Evolutionary conservation across 2,888 invertebrate species (phyloP).

Genomic region (Arctia plantaginis): DNA sequence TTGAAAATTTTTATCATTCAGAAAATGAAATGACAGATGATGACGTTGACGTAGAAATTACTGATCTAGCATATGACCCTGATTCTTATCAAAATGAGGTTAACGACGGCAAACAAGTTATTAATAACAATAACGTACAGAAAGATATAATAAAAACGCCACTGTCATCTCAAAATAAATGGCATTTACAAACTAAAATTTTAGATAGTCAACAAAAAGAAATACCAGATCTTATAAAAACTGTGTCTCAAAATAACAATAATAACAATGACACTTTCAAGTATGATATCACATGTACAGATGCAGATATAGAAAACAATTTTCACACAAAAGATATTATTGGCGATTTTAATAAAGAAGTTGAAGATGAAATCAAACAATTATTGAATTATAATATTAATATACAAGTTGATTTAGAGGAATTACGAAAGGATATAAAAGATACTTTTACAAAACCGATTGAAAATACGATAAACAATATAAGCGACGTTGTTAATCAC

Average conservation of each 20-base stretch:
- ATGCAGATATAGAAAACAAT: constrained; percentile 81
- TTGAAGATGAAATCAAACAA: constrained; percentile 86
- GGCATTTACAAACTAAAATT: constrained; percentile 45
- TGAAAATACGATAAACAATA: constrained; percentile 83
- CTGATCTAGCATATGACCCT: constrained; percentile 66
- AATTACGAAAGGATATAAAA: constrained; percentile 82
- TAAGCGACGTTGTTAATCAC: constrained; percentile 83
- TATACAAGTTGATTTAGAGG: constrained; percentile 81
- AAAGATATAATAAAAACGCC: constrained; percentile 52
- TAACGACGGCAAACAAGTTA: constrained; percentile 66
- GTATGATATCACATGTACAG: constrained; percentile 70
- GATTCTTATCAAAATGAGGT: constrained; percentile 60
- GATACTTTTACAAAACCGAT: constrained; percentile 82
- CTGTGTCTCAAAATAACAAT: constrained; percentile 75
- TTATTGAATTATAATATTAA: constrained; percentile 81
- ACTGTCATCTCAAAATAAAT: constrained; percentile 47
- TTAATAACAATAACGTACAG: constrained; percentile 77
- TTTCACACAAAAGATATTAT: constrained; percentile 83
- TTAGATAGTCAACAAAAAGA: constrained; percentile 69
- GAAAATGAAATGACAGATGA: constrained; percentile 85
- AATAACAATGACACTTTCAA: constrained; percentile 62
- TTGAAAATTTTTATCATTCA: constrained; percentile 82
- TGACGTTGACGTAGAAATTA: constrained; percentile 79
- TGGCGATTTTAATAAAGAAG: constrained; percentile 87
- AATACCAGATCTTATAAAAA: constrained; percentile 81